These are phyloP conservation scores for Siderastrea radians DNA, from an alignment of 92 coral and sea anemone genomes.

Conservation along the genomic window DNA sequence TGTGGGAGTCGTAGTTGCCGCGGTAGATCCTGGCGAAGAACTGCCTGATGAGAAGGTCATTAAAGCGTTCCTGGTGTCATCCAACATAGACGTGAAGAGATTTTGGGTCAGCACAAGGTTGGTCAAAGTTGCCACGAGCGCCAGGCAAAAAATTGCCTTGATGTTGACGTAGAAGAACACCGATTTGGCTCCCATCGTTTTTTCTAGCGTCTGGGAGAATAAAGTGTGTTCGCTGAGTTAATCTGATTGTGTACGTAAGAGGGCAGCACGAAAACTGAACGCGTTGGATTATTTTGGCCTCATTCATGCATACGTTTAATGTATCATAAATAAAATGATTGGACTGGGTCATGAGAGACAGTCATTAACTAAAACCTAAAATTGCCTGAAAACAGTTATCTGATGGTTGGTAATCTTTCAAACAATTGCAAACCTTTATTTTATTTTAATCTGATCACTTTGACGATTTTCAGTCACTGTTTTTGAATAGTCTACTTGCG, in stretches of 20 bases:
- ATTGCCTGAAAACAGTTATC: background rate
- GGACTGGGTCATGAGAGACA: too few relatives aligned
- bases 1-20: background rate
- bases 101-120: slow-evolving; percentile 20
- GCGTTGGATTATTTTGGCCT: background rate
- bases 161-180: background rate
- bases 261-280: slow-evolving; percentile 15
- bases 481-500: too few relatives aligned
- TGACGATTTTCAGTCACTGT: too few relatives aligned
- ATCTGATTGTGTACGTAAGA: too few relatives aligned
- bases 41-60: slow-evolving; percentile 30
- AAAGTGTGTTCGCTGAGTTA: background rate
- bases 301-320: background rate
- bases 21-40: background rate
- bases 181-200: background rate
- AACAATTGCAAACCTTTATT: too few relatives aligned
- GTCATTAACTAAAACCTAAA: too few relatives aligned
- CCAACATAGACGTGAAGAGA: slow-evolving; percentile 14
- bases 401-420: too few relatives aligned
- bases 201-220: background rate
- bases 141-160: slow-evolving; percentile 15
- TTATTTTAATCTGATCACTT: too few relatives aligned
- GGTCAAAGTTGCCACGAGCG: slow-evolving; percentile 1
- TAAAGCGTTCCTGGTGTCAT: slow-evolving; percentile 32
- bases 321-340: background rate